phyloP scores from a whole-genome alignment of 2,113 vertebrate genomes.

The Oncorhynchus mykiss region DNA sequence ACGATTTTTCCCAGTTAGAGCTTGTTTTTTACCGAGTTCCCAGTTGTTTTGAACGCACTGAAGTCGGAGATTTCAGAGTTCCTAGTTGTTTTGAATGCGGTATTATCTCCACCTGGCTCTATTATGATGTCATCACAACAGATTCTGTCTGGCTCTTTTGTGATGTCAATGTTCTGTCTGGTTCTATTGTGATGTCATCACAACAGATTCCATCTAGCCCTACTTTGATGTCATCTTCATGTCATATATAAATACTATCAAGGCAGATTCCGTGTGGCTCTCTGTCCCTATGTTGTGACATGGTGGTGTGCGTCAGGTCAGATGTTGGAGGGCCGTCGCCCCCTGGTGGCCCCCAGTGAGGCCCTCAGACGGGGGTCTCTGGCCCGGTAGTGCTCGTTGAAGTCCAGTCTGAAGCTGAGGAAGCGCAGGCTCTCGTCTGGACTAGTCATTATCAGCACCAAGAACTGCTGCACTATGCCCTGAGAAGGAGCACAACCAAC shows the following conservation, averaged over 20 bases:
- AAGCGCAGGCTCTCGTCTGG: constrained; percentile 91
- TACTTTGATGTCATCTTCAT: neutral
- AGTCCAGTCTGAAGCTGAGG: constrained; percentile 95
- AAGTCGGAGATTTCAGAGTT: too few species aligned
- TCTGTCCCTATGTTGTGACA: neutral
- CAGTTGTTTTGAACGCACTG: too few species aligned
- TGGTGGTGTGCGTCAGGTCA: constrained; percentile 56
- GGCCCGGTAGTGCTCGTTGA: constrained; percentile 93
- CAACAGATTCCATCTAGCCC: neutral
- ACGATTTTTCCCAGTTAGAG: too few species aligned
- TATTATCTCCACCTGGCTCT: neutral
- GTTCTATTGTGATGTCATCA: neutral
- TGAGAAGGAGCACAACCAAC: constrained; percentile 47
- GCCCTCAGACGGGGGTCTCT: constrained; percentile 85
- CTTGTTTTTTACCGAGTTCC: too few species aligned
- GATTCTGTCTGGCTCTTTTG: neutral
- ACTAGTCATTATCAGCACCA: constrained; percentile 88
- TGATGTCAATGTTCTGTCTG: neutral
- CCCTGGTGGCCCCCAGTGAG: constrained; percentile 82
- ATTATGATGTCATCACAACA: neutral
- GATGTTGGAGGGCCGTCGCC: constrained; percentile 82
- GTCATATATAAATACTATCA: too few species aligned
- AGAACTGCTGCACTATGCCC: constrained; percentile 95
- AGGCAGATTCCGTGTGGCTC: neutral
- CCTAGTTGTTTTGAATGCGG: too few species aligned